These are phyloP conservation scores for Sphyrna mokarran DNA, from an alignment of 2,113 vertebrate genomes.

Conservation along the genomic window DNA sequence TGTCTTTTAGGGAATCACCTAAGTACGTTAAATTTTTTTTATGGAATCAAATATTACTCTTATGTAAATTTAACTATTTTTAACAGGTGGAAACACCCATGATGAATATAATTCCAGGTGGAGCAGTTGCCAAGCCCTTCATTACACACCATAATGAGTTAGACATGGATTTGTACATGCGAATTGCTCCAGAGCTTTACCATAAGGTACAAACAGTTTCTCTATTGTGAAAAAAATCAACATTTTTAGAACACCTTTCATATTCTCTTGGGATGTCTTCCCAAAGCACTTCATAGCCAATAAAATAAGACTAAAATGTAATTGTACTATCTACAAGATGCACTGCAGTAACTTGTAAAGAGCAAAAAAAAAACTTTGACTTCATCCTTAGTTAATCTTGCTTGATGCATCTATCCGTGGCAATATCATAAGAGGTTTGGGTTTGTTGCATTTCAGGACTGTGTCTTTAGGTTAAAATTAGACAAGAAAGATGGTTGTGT, in stretches of 20 bases:
- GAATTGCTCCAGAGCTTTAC: conserved; percentile 95
- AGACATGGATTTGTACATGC: conserved; percentile 96
- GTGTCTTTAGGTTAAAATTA: not conserved
- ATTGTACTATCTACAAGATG: not conserved
- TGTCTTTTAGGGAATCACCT: not conserved
- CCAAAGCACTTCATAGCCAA: not conserved
- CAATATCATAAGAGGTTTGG: not conserved
- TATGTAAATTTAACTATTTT: conserved; percentile 37
- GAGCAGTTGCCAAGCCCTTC: conserved; percentile 89
- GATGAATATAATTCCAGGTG: conserved; percentile 96
- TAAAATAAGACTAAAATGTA: not conserved
- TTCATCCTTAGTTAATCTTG: not conserved
- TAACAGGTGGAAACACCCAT: conserved; percentile 94
- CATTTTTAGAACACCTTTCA: not conserved
- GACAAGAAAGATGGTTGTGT: not conserved
- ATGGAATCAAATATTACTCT: not conserved
- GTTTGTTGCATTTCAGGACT: not conserved
- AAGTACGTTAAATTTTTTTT: not conserved
- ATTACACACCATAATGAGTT: conserved; percentile 95
- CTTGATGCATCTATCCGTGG: not conserved
- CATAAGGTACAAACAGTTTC: conserved; percentile 75
- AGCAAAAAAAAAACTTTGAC: not conserved
- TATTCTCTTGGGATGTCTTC: not conserved
- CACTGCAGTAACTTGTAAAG: not conserved
- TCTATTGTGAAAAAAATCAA: not conserved